These are phyloP conservation scores for Phylloscopus trochiloides DNA, from an alignment of 2,113 vertebrate species.

Conservation along the genomic window DNA sequence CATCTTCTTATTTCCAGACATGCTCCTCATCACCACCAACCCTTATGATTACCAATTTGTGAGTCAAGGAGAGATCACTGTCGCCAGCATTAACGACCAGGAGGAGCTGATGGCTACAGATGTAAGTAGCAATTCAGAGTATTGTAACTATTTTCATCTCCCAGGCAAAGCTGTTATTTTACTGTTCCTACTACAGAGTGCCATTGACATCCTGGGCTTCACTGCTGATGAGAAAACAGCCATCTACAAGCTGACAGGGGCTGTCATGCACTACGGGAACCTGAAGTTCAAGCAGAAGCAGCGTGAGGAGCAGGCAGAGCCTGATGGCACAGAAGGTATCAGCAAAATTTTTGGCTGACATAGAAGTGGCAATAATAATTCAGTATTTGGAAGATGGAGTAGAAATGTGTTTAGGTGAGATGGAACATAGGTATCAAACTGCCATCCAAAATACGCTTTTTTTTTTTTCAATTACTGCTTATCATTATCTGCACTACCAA, in stretches of 20 bases:
- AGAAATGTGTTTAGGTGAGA: neutral
- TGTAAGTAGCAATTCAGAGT: conserved; percentile 69
- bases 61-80: conserved; percentile 63
- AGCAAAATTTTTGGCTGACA: neutral
- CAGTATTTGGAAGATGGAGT: neutral
- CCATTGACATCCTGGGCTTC: conserved; percentile 61
- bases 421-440: neutral
- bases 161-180: neutral
- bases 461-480: neutral
- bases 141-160: neutral
- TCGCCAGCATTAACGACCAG: conserved; percentile 86
- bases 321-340: conserved; percentile 39
- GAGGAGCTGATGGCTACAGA: conserved; percentile 88
- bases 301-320: conserved; percentile 50
- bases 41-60: conserved; percentile 69
- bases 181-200: conserved; percentile 6
- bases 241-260: conserved; percentile 61
- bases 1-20: conserved; percentile 67
- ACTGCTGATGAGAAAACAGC: conserved; percentile 37
- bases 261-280: conserved; percentile 58
- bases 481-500: neutral
- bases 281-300: conserved; percentile 58
- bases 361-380: neutral
- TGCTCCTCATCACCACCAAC: conserved; percentile 86
- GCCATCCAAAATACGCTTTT: neutral